Percentiles rank a stretch among this genome's conserved stretches.
These are phyloP conservation scores for Temnothorax ravouxi DNA, from an alignment of 2,888 invertebrate species.

Conservation along the genomic window DNA sequence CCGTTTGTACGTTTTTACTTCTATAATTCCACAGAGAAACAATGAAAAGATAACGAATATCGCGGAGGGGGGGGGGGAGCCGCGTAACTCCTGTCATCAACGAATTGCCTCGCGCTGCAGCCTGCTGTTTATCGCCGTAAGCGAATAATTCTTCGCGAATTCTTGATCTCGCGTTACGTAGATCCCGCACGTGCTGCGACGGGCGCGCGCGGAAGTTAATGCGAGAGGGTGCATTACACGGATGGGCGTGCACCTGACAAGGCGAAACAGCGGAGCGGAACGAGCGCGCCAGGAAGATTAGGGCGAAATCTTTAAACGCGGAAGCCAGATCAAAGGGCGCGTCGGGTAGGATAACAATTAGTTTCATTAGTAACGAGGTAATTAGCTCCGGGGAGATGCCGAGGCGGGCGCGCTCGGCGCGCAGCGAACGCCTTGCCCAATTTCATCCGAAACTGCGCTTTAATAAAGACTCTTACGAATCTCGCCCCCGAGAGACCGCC, in stretches of 20 bases:
- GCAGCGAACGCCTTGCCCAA: not conserved
- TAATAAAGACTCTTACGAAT: constrained; percentile 42
- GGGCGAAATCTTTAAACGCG: constrained; percentile 75
- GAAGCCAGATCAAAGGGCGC: constrained; percentile 74
- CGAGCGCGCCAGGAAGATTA: constrained; percentile 27
- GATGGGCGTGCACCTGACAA: constrained; percentile 60
- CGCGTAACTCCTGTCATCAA: not conserved
- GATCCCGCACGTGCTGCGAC: not conserved
- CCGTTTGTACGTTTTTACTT: too few species aligned
- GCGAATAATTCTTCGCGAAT: not conserved
- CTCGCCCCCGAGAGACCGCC: constrained; percentile 5
- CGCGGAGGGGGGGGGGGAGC: not conserved
- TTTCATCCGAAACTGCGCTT: constrained; percentile 22
- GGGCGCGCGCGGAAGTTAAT: not conserved
- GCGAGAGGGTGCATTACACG: constrained; percentile 42
- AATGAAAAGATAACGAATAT: not conserved
- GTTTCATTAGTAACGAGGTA: constrained; percentile 78
- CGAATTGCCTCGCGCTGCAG: not conserved
- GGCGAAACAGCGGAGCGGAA: constrained; percentile 9
- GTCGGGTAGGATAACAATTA: constrained; percentile 72
- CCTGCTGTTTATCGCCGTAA: not conserved
- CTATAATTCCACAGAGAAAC: not conserved
- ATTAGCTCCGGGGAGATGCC: constrained; percentile 74
- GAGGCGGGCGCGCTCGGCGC: too few species aligned
- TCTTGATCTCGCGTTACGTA: not conserved